Base-by-base conservation (phyloP, 2,113 vertebrate species). In the Anguilla rostrata region DNA sequence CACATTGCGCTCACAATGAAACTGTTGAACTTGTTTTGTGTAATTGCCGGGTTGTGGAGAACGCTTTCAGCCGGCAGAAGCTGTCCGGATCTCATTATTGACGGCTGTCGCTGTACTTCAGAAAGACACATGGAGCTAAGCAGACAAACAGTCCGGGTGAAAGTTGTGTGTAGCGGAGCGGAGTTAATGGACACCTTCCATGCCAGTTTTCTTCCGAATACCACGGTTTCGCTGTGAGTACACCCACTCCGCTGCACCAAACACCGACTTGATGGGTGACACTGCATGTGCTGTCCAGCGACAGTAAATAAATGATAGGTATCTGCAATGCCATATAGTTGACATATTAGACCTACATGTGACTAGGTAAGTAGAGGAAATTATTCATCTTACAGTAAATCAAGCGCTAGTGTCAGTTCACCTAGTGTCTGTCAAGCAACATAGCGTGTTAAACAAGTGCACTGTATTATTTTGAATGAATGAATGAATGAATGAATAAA, bases 161-260 rank as follows among this genome's bases (percentile, higher is more conserved):
- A 95, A 88, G 96, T 97, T 81, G 91, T 94, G 88, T 97, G 97
- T 85, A 96, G 92, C 84, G 96, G 96, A 83, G 95, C 95, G 39
- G 97, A 98, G 85, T 92, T 98, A 93, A 91, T 96, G 95, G 97
- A 97, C 92, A 96, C 96, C 83, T 94, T 97, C 90, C 96, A 95
- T 89, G 95, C 97, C 56, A 92, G 94, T 39, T 93, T 96, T 90
- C 89, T 98, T 41, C 97, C 97, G 88, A 96, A 95, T 95, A 95
- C 93, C 84, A 98, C 97, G 11, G 95, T 97, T 16, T 95, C 95
- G 78, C 94, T 98, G 97, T 98, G 90, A 97, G 97, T 98, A 93
- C 90, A 60, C 60, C 18, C 60, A 8, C n/a, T 75, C 20, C n/a
- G 11, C 71, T 75, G 71, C 71, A 75, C 71, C 71, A 75, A 66